phyloP scores from a whole-genome alignment of 2,797 vertebrate genomes.

The Pipistrellus pygmaeus region DNA sequence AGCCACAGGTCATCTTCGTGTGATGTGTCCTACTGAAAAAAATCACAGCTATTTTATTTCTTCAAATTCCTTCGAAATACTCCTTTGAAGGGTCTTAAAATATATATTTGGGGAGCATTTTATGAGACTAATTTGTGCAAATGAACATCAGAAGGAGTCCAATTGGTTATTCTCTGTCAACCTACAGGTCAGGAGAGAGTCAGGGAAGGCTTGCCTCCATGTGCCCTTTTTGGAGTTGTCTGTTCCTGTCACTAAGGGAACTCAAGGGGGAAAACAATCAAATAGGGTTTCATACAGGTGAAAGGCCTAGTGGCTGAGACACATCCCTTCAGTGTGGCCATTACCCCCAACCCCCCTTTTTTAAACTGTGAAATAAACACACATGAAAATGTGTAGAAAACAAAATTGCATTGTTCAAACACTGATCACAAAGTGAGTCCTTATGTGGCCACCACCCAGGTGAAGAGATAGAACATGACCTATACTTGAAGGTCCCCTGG shows the following conservation, averaged over 20 bases:
- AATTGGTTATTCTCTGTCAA: background rate
- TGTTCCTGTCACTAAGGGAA: background rate
- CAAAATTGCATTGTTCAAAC: background rate
- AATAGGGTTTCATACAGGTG: background rate
- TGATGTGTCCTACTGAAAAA: background rate
- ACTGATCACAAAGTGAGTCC: background rate
- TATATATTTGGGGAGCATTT: background rate
- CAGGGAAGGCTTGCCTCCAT: background rate
- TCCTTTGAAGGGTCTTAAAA: conserved; percentile 7
- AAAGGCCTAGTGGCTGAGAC: background rate
- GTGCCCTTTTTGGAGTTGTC: background rate
- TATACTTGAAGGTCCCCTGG: background rate
- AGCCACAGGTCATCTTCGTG: background rate
- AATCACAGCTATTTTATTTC: conserved; percentile 42
- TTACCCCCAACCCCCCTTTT: background rate
- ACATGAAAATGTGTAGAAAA: background rate
- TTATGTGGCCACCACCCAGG: background rate
- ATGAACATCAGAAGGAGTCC: background rate
- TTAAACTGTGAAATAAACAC: background rate
- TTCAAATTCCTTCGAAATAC: background rate
- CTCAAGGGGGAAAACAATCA: background rate
- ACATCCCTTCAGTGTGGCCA: background rate
- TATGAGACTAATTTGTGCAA: background rate
- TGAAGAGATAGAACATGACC: background rate
- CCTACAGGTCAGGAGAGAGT: background rate